phyloP scores from a whole-genome alignment of 2,888 invertebrate species.

The Hermaeophaga mercurialis region DNA sequence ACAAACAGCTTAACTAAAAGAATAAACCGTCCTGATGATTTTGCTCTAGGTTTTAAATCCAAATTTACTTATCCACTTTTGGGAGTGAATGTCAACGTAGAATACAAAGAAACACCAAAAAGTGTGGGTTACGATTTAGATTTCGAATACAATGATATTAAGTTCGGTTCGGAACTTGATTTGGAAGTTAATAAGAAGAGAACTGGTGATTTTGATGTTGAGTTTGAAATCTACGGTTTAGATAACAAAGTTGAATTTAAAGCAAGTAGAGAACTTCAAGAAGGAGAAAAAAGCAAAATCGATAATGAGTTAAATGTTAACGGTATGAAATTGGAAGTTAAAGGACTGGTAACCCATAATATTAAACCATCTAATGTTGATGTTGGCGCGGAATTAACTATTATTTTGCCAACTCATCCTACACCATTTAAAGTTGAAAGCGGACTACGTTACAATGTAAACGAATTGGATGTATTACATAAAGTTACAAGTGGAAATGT shows the following conservation, averaged over 20 bases:
- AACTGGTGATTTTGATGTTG: conserved; percentile 62
- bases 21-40: conserved; percentile 54
- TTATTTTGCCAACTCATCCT: conserved; percentile 63
- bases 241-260: conserved; percentile 62
- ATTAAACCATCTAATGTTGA: conserved; percentile 63
- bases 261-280: conserved; percentile 63
- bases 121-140: conserved; percentile 64
- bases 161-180: conserved; percentile 60
- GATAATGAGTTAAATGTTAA: conserved; percentile 65
- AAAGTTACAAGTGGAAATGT: conserved; percentile 60
- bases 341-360: conserved; percentile 64
- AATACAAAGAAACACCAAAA: conserved; percentile 64
- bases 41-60: conserved; percentile 61
- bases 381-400: conserved; percentile 62
- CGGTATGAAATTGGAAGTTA: conserved; percentile 67
- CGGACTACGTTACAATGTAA: conserved; percentile 40
- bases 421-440: conserved; percentile 59
- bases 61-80: conserved; percentile 63
- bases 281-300: conserved; percentile 65
- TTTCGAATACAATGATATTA: conserved; percentile 64
- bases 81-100: conserved; percentile 60
- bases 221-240: conserved; percentile 62
- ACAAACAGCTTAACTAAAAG: conserved; percentile 41
- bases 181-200: conserved; percentile 56
- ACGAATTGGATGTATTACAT: conserved; percentile 60